Conservation (phyloP, 2,797 vertebrate genomes). For the Rallus crepitans region DNA sequence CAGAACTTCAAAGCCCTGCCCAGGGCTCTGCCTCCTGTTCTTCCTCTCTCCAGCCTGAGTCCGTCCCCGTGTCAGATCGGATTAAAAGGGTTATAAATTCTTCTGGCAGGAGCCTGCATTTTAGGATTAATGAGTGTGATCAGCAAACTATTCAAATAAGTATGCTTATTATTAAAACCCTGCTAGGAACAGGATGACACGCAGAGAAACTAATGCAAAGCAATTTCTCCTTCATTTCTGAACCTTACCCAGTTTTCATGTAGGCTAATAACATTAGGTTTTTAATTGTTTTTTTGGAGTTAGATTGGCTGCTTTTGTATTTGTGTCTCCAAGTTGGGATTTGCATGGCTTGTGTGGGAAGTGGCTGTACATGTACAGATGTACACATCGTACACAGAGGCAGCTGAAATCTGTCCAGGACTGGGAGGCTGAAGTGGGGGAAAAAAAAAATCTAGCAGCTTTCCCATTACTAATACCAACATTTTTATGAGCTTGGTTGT, state of each 20-base stretch:
- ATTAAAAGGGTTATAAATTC: neutral
- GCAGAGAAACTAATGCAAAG: neutral
- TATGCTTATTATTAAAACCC: neutral
- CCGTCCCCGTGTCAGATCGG: neutral
- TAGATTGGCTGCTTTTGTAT: neutral
- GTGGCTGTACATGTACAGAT: fast-evolving
- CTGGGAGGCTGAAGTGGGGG: neutral
- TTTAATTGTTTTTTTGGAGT: neutral
- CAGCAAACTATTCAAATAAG: conserved; percentile 21
- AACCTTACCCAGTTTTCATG: neutral
- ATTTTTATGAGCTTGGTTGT: neutral
- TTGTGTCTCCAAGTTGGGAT: neutral
- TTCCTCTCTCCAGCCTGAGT: neutral
- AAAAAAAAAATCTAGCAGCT: neutral
- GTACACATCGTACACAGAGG: neutral
- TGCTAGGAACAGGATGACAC: neutral
- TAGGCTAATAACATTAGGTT: neutral
- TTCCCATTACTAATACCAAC: neutral
- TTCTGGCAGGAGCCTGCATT: neutral
- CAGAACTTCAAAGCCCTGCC: neutral
- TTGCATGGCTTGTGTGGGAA: neutral
- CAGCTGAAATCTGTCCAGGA: neutral
- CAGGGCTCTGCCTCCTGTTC: neutral
- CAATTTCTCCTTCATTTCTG: conserved; percentile 18
- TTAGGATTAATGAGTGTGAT: conserved; percentile 29